phyloP scores from a whole-genome alignment of 2,113 vertebrate species.

The Alosa alosa region DNA sequence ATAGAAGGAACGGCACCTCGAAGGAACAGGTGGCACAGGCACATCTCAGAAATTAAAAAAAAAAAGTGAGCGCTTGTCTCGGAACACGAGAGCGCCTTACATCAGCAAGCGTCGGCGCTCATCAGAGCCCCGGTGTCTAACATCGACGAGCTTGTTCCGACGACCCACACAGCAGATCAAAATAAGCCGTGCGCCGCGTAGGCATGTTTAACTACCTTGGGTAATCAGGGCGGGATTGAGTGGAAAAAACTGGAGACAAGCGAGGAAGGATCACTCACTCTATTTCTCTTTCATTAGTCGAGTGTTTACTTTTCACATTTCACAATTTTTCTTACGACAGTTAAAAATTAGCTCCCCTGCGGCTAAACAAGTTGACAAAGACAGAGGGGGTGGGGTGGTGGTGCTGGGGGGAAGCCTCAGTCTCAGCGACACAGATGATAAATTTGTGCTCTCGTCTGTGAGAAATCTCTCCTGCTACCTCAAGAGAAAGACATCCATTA shows the following conservation, averaged over 20 bases:
- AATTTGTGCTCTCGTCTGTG: conserved; percentile 36
- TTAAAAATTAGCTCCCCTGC: neutral
- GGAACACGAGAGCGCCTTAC: neutral
- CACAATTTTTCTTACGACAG: neutral
- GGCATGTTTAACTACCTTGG: neutral
- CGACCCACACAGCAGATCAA: neutral
- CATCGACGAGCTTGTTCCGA: neutral
- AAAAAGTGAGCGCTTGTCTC: neutral
- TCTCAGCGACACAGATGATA: conserved; percentile 34
- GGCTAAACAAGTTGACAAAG: neutral
- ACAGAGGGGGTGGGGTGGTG: neutral
- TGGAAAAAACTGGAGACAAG: neutral
- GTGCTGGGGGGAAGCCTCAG: neutral
- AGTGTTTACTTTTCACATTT: neutral
- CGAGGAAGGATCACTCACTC: neutral
- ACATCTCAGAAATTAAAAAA: conserved; percentile 17
- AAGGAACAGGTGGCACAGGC: conserved; percentile 28
- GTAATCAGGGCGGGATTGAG: neutral
- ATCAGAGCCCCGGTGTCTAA: neutral
- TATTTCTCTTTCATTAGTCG: conserved; percentile 7
- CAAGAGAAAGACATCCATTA: conserved; percentile 44
- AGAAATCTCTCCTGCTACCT: conserved; percentile 30
- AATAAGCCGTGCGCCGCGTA: neutral
- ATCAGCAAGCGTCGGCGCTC: neutral
- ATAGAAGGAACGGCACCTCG: neutral